Evolutionary conservation across 2,113 vertebrate genomes (phyloP).

Genomic region (Tenebrosternarchus preto): DNA sequence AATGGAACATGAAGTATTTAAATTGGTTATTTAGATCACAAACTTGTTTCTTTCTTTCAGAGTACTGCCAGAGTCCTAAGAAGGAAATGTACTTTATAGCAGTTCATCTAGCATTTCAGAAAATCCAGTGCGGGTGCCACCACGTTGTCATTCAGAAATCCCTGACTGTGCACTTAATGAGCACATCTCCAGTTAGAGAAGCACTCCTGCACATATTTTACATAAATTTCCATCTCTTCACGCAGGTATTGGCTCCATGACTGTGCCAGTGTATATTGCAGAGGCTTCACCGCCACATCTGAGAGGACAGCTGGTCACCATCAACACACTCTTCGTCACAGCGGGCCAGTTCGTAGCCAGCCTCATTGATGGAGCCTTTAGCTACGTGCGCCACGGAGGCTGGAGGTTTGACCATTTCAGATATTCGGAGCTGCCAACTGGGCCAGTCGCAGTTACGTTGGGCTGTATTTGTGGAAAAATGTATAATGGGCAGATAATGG

Average conservation of each 20-base stretch:
- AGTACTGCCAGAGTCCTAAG: not conserved
- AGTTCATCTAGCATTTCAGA: not conserved
- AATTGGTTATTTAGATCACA: not conserved
- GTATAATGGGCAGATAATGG: not conserved
- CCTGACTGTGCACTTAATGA: conserved; percentile 4
- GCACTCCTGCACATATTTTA: not conserved
- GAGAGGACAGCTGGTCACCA: conserved; percentile 91
- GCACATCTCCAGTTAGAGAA: conserved; percentile 15
- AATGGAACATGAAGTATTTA: conserved; percentile 7
- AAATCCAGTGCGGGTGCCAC: not conserved
- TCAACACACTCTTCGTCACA: conserved; percentile 94
- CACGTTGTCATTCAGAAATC: not conserved
- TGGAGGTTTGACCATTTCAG: conserved; percentile 83
- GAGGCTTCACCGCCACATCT: conserved; percentile 85
- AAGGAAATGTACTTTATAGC: not conserved
- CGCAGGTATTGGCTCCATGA: conserved; percentile 77
- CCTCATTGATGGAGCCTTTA: conserved; percentile 90
- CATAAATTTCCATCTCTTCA: not conserved
- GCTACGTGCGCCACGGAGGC: conserved; percentile 84
- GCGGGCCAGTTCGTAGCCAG: conserved; percentile 95
- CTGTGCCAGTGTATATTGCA: conserved; percentile 89
- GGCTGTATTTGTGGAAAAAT: not conserved
- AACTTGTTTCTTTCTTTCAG: not conserved
- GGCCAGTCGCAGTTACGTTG: not conserved
- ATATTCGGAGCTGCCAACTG: not conserved